Conservation (phyloP, 1,140 invertebrate species). For the Calephelis nemesis region DNA sequence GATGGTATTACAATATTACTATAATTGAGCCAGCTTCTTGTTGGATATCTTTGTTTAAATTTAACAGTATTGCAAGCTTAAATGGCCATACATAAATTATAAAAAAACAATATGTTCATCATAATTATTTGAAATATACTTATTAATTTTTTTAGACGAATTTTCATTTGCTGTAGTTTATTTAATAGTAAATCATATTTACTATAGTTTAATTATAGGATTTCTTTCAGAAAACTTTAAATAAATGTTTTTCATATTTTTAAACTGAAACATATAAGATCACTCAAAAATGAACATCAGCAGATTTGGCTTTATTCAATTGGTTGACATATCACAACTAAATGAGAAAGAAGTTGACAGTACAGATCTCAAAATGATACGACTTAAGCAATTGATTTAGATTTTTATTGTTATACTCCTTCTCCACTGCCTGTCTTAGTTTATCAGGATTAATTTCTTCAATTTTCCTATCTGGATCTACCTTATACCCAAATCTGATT, state of each 20-base stretch:
- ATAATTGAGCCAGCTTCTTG: too few species aligned
- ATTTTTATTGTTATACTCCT: neutral
- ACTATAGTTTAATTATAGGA: neutral
- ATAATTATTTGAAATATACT: neutral
- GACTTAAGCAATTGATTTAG: neutral
- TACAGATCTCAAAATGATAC: neutral
- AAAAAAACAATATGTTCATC: too few species aligned
- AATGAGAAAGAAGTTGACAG: conserved; percentile 2
- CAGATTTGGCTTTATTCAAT: too few species aligned
- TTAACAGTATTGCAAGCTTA: too few species aligned
- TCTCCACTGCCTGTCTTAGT: neutral
- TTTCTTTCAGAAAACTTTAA: neutral
- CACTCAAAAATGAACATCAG: too few species aligned
- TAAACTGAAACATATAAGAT: too few species aligned
- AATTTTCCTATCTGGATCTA: too few species aligned
- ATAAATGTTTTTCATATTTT: too few species aligned
- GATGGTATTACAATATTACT: too few species aligned
- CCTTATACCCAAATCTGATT: too few species aligned
- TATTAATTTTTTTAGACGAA: neutral
- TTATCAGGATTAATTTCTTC: neutral
- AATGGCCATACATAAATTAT: too few species aligned
- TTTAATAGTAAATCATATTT: neutral
- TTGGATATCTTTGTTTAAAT: too few species aligned
- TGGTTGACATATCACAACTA: neutral
- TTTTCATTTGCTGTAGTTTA: neutral